Conservation (phyloP, 37 sponge, comb jelly and placozoan species). For the Halichondria panicea region DNA sequence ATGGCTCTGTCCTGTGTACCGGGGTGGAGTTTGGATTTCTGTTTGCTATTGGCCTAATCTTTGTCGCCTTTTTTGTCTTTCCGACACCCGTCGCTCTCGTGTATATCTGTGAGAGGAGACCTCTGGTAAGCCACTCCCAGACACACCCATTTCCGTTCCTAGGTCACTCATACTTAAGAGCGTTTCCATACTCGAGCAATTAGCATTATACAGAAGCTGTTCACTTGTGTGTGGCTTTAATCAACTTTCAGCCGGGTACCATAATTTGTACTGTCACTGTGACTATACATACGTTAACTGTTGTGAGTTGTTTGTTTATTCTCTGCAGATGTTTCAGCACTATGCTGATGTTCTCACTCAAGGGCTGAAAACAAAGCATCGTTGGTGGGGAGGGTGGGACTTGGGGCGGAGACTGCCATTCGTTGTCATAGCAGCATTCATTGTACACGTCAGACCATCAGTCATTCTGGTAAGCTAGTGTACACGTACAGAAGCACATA, state of each 20-base stretch:
- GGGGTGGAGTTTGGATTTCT: slow-evolving; percentile 38
- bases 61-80: slow-evolving; percentile 43
- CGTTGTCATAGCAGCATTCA: slow-evolving; percentile 50
- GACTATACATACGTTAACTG: background rate
- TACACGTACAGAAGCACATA: background rate
- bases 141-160: background rate
- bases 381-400: slow-evolving; percentile 85
- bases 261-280: too few species aligned
- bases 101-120: slow-evolving; percentile 49
- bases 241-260: too few species aligned
- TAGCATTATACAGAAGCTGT: too few species aligned
- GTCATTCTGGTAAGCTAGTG: slow-evolving; percentile 59
- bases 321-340: slow-evolving; percentile 59
- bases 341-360: slow-evolving; percentile 75
- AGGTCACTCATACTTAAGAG: background rate
- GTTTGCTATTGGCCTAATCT: slow-evolving; percentile 34
- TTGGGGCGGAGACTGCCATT: slow-evolving; percentile 66
- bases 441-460: slow-evolving; percentile 53
- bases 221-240: too few species aligned
- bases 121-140: slow-evolving; percentile 7
- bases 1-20: slow-evolving; percentile 53
- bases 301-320: too few species aligned
- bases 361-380: slow-evolving; percentile 55
- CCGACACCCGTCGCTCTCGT: slow-evolving; percentile 38
- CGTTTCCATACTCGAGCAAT: too few species aligned